These are phyloP conservation scores for Pelobates cultripes DNA, from an alignment of 2,797 vertebrate species.

Conservation along the genomic window DNA sequence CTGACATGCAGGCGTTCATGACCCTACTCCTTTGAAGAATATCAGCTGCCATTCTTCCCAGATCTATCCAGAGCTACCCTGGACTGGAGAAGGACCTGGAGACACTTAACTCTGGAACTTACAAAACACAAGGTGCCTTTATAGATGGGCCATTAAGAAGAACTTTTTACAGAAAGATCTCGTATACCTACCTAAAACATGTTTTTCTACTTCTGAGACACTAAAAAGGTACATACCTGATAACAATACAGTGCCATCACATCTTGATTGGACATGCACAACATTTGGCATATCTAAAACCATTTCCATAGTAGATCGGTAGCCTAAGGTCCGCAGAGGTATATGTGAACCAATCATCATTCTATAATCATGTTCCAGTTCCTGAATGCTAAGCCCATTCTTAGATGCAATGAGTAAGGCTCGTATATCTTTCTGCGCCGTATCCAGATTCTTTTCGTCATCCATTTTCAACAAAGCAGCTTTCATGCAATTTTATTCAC, in stretches of 20 bases:
- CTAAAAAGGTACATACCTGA: constrained; percentile 72
- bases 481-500: too few species aligned
- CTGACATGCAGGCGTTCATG: too few species aligned
- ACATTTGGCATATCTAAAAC: constrained; percentile 84
- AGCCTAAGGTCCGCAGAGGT: constrained; percentile 81
- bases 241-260: constrained; percentile 69
- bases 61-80: too few species aligned
- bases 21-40: too few species aligned
- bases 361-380: constrained; percentile 81
- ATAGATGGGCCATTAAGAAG: too few species aligned
- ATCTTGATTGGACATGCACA: constrained; percentile 66
- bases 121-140: too few species aligned
- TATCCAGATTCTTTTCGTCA: constrained; percentile 69
- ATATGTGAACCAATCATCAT: constrained; percentile 80
- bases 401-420: constrained; percentile 85
- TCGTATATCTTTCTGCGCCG: constrained; percentile 83
- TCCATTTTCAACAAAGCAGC: constrained; percentile 35
- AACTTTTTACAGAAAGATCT: too few species aligned
- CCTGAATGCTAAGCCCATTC: constrained; percentile 72
- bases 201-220: too few species aligned
- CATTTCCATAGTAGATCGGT: constrained; percentile 81
- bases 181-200: too few species aligned
- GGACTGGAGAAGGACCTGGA: too few species aligned
- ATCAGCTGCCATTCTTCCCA: too few species aligned
- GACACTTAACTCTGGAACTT: too few species aligned